phyloP scores from a whole-genome alignment of 1,140 invertebrate genomes.

The Eulimnadia texana region DNA sequence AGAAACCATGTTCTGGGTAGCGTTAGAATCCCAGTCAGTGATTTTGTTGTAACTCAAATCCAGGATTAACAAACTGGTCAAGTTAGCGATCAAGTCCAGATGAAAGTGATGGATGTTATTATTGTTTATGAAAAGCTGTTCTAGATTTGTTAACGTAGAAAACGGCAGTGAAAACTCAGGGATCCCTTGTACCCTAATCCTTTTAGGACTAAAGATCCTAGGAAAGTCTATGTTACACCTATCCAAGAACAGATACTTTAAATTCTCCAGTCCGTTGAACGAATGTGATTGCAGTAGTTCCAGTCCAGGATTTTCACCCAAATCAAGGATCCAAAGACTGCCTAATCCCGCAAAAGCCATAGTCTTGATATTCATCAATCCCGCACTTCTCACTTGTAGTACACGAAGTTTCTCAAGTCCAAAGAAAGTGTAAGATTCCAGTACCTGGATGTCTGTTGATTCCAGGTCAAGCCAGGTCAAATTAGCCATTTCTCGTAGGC shows the following conservation, averaged over 20 bases:
- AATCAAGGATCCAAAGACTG: constrained; percentile 6
- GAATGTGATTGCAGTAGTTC: background rate
- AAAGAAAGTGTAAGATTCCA: background rate
- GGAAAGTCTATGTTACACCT: constrained; percentile 4
- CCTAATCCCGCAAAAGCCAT: background rate
- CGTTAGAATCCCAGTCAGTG: background rate
- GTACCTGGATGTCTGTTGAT: constrained; percentile 5
- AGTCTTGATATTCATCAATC: constrained; percentile 1
- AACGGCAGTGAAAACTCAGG: background rate
- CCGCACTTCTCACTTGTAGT: constrained; percentile 3
- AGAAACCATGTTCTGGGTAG: background rate
- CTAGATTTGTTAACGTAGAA: background rate
- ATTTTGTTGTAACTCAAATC: constrained; percentile 14
- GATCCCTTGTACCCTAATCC: no score
- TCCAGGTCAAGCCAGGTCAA: constrained; percentile 15
- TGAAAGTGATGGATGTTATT: constrained; percentile 10
- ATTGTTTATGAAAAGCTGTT: constrained; percentile 4
- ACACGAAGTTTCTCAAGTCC: background rate
- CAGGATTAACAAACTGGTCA: background rate
- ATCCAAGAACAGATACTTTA: constrained; percentile 9
- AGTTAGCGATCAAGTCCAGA: background rate
- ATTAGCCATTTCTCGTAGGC: background rate
- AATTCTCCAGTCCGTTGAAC: constrained; percentile 3
- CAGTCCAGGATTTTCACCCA: constrained; percentile 7
- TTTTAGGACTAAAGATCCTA: no score